Base-by-base conservation (phyloP, 2,797 vertebrate genomes). In the Peromyscus nudipes region DNA sequence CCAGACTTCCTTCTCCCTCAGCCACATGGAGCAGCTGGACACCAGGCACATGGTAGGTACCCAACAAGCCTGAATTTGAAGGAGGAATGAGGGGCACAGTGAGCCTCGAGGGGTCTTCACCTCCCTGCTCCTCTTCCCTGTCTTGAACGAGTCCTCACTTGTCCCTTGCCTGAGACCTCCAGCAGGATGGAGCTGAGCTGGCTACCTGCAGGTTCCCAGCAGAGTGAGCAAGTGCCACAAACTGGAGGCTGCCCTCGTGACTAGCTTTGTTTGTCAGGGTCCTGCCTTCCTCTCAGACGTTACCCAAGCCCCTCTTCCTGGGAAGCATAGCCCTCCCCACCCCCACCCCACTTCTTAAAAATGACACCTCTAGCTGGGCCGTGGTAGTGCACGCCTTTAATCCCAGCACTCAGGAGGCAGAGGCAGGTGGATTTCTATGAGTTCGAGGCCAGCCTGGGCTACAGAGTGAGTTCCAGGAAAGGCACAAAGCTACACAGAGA, bases 221-320 rank as follows among this genome's bases (percentile, higher is more conserved):
- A 37, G 40, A 5, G 17, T 14, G 25, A 25, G 4, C 5, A 2
- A 49, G 57, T 13, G 0, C 10, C 31, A 1, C 2, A 12, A n/a
- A 19, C 31, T 9, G 2, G 69, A 87, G 37, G 9, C 40, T 25
- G 64, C 49, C 80, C 0, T 2, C 11, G 49, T 1, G 12, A 57
- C 21, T 1, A 23, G 27, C 25, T 69, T 43, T 4, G 11, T 67
- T 71, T 69, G 79, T 89, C 55, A 67, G n/a, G 29, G 49, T 37
- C 64, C 90, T 1, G 2, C 0, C 31, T 21, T 4, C 3, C 8
- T 7, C 4, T 34, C 17, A 57, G 57, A 12, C 27, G 19, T 1
- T 14, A 62, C 34, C 40, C 1, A 37, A 75, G 52, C 71, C 43
- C 55, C 37, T 49, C 62, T 55, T 83, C 21, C 46, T 69, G 21